Conservation (phyloP, 2,113 vertebrate genomes). For the Chloebia gouldiae region DNA sequence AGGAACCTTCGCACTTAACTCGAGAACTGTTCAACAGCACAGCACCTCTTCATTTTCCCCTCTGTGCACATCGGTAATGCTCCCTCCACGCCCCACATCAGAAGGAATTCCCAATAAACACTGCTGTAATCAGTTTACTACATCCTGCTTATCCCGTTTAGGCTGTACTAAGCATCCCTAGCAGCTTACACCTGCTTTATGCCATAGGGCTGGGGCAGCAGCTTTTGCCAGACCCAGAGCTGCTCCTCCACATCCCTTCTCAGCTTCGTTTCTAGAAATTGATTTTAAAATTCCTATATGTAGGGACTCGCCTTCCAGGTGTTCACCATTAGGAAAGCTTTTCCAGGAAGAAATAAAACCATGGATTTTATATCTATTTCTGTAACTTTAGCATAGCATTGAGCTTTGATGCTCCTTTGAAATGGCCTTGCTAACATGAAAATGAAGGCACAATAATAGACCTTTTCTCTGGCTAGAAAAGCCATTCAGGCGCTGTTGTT, state of each 20-base stretch:
- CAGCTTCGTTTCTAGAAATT: neutral
- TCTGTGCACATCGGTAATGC: too few species aligned
- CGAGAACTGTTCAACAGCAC: neutral
- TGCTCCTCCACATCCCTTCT: neutral
- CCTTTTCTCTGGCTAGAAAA: neutral
- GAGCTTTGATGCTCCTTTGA: neutral
- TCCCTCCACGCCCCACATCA: neutral
- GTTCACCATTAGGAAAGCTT: neutral
- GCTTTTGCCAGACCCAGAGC: neutral
- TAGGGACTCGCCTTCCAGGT: neutral
- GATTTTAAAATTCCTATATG: accelerated
- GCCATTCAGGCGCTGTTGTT: neutral
- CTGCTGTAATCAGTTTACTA: slow-evolving; percentile 24
- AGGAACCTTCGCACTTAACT: neutral
- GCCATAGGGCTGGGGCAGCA: neutral
- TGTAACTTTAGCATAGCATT: neutral
- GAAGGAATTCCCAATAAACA: neutral
- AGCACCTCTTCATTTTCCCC: neutral
- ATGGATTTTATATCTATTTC: neutral
- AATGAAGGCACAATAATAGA: neutral
- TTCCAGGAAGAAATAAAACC: neutral
- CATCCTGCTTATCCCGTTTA: slow-evolving; percentile 12
- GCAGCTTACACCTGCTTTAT: neutral
- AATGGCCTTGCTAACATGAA: neutral
- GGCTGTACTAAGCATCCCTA: neutral